Evolutionary conservation across 2,888 invertebrate species (phyloP), one percentile per base, ranked within the genome.

Genomic region (Papilio protenor): DNA sequence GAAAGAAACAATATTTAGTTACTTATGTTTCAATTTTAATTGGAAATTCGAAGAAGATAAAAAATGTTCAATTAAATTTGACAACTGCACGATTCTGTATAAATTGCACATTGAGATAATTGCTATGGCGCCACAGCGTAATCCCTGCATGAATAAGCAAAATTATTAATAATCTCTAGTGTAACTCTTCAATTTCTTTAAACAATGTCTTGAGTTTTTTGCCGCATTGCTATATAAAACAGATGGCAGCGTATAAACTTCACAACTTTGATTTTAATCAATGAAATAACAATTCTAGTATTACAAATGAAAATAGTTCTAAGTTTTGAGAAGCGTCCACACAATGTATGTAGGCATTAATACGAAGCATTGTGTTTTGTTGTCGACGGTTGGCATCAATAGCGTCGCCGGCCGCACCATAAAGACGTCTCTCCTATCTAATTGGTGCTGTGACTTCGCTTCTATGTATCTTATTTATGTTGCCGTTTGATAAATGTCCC

Each of bases 331-430:
- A 81, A 83, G 79, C 82, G 83, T 80, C 73, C 55, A 69, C 78
- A 90, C 89, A 91, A 90, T 90, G 82, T 81, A 81, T 88, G 87
- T 85, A 88, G 80, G 83, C 84, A 87, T 90, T 89, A 89, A 80
- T 83, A 87, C 85, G 82, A 81, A 82, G 83, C 86, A 90, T 90
- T 90, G 88, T 89, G 77, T 85, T 79, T 79, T 82, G 83, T 83
- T 83, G 78, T 82, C 83, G 82, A 76, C 79, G 77, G 76, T 79
- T 85, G 66, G 76, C 78, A 87, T 87, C 84, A 80, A 75, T 81
- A 80, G 82, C 83, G 84, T 80, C 85, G 80, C 80, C 79, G 81
- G 86, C 83, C 82, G 83, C 81, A 82, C 83, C 83, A 85, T 85
- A 85, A 83, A 83, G 81, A 81, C 82, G 84, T 84, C 82, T 82